These are phyloP conservation scores for Melipona beecheii DNA, from an alignment of 2,888 invertebrate genomes.

Conservation along the genomic window DNA sequence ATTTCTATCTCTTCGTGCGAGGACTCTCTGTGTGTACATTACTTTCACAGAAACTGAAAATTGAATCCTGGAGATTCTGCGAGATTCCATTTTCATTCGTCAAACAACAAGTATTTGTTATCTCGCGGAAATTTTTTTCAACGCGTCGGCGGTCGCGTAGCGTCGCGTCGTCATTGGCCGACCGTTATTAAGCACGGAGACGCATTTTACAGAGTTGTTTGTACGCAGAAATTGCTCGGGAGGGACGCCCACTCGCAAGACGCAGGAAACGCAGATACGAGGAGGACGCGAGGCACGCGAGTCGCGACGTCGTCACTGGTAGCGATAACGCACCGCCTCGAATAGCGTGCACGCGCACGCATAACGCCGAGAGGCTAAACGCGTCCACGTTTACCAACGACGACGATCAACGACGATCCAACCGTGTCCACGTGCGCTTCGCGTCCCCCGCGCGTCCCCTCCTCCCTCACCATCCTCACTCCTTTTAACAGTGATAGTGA, in stretches of 20 bases:
- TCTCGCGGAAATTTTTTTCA: no score
- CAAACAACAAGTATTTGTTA: no score
- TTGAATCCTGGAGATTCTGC: no score
- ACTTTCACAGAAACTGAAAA: no score
- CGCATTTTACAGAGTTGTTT: conserved; percentile 73
- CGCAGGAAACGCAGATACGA: conserved; percentile 66
- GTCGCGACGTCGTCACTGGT: conserved; percentile 69
- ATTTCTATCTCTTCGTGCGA: no score
- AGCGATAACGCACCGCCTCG: conserved; percentile 49
- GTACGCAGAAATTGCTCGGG: conserved; percentile 77
- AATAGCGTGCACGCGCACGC: conserved; percentile 59
- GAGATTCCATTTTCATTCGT: no score
- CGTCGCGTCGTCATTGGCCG: conserved; percentile 20
- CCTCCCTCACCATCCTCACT: no score
- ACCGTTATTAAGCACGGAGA: conserved; percentile 39
- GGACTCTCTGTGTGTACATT: no score
- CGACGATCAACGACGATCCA: conserved; percentile 18
- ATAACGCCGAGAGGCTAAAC: conserved; percentile 33
- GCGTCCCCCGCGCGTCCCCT: no score
- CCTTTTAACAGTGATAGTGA: no score
- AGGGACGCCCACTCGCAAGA: conserved; percentile 78
- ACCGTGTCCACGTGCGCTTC: conserved; percentile 43
- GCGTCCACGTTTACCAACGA: not conserved
- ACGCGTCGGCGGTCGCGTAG: no score
- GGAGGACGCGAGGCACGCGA: conserved; percentile 52